phyloP scores from a whole-genome alignment of 2,113 vertebrate genomes.

The Butorides virescens region DNA sequence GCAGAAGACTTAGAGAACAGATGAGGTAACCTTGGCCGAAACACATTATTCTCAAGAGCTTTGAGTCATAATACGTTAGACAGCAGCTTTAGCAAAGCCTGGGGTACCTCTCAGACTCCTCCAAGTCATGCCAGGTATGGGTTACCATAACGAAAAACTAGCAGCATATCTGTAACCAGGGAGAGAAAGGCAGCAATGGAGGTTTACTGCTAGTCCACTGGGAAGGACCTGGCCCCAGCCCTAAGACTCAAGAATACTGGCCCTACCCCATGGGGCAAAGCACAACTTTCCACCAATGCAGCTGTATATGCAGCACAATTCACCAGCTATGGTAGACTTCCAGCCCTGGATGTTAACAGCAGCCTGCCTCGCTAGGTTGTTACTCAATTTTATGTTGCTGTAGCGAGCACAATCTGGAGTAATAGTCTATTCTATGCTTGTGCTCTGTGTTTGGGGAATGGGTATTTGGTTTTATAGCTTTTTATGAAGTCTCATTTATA shows the following conservation, averaged over 20 bases:
- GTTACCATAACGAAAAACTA: background rate
- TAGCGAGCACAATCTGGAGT: background rate
- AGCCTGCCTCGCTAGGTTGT: background rate
- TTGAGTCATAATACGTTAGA: background rate
- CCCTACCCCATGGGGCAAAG: background rate
- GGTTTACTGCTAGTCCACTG: background rate
- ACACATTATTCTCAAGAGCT: background rate
- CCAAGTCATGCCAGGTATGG: background rate
- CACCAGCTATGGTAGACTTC: background rate
- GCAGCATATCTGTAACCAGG: background rate
- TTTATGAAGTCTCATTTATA: background rate
- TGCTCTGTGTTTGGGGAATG: background rate
- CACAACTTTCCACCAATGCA: rapidly evolving
- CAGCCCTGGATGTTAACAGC: background rate
- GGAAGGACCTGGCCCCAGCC: background rate
- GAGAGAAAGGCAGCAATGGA: background rate
- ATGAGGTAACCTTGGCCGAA: background rate
- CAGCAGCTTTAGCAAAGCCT: background rate
- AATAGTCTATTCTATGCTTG: background rate
- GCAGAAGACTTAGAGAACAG: background rate
- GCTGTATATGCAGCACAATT: background rate
- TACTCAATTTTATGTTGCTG: background rate
- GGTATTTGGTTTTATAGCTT: background rate
- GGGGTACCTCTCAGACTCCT: too few species aligned
- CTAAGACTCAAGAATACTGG: background rate